Conservation (phyloP, 2,888 invertebrate species). For the Cinara cedri region DNA sequence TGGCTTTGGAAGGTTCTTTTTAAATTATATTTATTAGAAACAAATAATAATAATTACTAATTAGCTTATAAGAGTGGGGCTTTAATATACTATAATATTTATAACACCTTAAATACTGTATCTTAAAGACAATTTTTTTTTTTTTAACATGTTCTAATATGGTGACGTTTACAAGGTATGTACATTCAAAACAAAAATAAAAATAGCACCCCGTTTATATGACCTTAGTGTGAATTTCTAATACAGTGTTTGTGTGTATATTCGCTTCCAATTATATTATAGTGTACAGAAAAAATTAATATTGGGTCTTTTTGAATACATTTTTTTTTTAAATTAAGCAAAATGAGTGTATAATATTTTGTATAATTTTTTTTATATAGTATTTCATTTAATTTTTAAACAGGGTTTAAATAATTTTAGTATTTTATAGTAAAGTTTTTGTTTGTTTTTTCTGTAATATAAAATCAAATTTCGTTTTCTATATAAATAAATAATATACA, state of each 20-base stretch:
- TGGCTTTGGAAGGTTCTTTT: constrained; percentile 42
- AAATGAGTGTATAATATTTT: constrained; percentile 56
- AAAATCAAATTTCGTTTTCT: constrained; percentile 44
- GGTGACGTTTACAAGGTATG: constrained; percentile 57
- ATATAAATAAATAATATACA: constrained; percentile 41
- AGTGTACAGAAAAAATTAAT: constrained; percentile 37
- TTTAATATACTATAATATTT: constrained; percentile 46
- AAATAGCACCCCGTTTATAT: constrained; percentile 32
- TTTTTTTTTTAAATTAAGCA: constrained; percentile 30
- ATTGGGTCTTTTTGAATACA: constrained; percentile 26
- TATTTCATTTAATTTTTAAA: constrained; percentile 53
- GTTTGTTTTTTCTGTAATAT: constrained; percentile 54
- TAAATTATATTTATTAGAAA: constrained; percentile 41
- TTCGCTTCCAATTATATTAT: constrained; percentile 30
- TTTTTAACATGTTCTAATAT: constrained; percentile 31
- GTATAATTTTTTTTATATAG: constrained; percentile 54
- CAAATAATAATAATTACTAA: constrained; percentile 35
- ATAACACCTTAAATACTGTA: constrained; percentile 48
- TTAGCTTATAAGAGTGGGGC: constrained; percentile 53
- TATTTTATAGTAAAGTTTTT: constrained; percentile 52
- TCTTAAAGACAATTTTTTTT: constrained; percentile 34
- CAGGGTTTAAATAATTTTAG: constrained; percentile 51
- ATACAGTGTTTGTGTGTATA: constrained; percentile 50
- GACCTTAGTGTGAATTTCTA: constrained; percentile 43
- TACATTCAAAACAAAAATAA: constrained; percentile 34